phyloP scores from a whole-genome alignment of 2,113 vertebrate species.

The Silurus asotus region DNA sequence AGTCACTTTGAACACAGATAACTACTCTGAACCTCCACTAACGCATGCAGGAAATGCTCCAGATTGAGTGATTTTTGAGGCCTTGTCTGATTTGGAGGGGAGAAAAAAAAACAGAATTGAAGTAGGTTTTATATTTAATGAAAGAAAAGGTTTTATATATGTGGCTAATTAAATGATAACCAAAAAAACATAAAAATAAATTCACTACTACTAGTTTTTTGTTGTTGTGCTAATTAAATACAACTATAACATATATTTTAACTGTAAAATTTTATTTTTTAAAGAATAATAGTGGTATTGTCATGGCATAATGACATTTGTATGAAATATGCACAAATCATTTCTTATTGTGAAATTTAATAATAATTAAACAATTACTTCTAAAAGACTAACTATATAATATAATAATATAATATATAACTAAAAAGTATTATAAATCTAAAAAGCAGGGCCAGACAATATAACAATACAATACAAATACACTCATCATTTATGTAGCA shows the following conservation, averaged over 20 bases:
- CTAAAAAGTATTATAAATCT: background rate
- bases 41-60: slow-evolving; percentile 52
- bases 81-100: slow-evolving; percentile 46
- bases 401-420: too few species aligned
- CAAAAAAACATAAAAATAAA: background rate
- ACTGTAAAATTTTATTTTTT: background rate
- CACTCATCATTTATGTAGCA: background rate
- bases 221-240: too few species aligned
- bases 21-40: slow-evolving; percentile 36
- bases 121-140: background rate
- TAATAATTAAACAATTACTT: too few species aligned
- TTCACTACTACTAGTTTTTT: background rate
- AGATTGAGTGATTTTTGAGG: slow-evolving; percentile 46
- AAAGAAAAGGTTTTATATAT: background rate
- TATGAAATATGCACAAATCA: background rate
- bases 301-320: background rate
- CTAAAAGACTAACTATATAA: too few species aligned
- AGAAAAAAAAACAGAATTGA: slow-evolving; percentile 1
- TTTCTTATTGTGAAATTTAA: background rate
- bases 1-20: slow-evolving; percentile 57
- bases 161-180: background rate
- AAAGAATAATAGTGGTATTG: background rate
- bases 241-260: background rate
- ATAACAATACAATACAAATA: background rate
- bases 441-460: background rate